Conservation (phyloP, 2,113 vertebrate genomes). For the Hemibagrus wyckioides region DNA sequence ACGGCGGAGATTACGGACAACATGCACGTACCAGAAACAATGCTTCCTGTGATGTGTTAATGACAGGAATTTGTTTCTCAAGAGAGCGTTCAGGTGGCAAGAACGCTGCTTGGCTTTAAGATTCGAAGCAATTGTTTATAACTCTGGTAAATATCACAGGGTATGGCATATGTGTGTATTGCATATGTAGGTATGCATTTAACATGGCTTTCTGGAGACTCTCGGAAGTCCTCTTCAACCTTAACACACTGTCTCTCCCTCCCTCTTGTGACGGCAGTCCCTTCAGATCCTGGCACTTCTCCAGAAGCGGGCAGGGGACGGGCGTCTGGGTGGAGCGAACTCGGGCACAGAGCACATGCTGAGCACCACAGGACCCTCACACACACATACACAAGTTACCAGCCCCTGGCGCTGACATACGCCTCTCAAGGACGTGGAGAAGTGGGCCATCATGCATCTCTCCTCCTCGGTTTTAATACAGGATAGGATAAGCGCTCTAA, state of each 20-base stretch:
- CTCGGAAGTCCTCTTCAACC: slow-evolving; percentile 26
- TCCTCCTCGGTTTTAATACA: slow-evolving; percentile 50
- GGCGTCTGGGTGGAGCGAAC: slow-evolving; percentile 68
- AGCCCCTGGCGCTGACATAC: slow-evolving; percentile 75
- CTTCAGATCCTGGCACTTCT: slow-evolving; percentile 75
- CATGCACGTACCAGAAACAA: slow-evolving; percentile 60
- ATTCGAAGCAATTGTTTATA: not conserved
- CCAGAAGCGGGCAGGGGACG: slow-evolving; percentile 73
- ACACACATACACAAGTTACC: slow-evolving; percentile 45
- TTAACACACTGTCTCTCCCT: slow-evolving; percentile 21
- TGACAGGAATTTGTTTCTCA: slow-evolving; percentile 2
- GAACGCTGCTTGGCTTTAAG: not conserved
- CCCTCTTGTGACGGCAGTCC: slow-evolving; percentile 53
- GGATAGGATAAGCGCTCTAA: not conserved
- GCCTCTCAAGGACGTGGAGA: slow-evolving; percentile 80
- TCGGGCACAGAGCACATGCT: slow-evolving; percentile 75
- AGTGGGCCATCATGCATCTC: slow-evolving; percentile 74
- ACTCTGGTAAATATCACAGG: not conserved
- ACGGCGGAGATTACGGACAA: slow-evolving; percentile 19
- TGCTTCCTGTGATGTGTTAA: slow-evolving; percentile 39
- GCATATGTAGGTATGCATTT: not conserved
- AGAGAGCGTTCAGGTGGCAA: not conserved
- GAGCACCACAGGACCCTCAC: slow-evolving; percentile 72
- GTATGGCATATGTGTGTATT: not conserved
- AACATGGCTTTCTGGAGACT: slow-evolving; percentile 16